Evolutionary conservation across 2,888 invertebrate species (phyloP), one percentile per base, ranked within the genome.

Genomic region (Pseudeuparius sepicola): DNA sequence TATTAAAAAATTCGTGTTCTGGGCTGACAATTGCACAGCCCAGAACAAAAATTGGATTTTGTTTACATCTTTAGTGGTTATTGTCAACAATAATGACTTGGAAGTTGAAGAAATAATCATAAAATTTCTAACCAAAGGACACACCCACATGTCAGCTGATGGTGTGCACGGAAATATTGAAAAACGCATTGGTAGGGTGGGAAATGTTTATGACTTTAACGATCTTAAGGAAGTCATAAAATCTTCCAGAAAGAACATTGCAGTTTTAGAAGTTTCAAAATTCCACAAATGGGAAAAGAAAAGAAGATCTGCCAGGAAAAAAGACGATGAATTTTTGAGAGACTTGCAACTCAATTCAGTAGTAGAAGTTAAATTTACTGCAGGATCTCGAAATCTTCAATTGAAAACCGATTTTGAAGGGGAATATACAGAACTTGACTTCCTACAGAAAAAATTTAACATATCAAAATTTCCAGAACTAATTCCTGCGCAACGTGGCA

Each of bases 1-100:
- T 35, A 35, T 37, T 34, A 20, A 4, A 10, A 14, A 38, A 23
- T 42, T 37, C 25, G 27, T 40, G 17, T 34, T 42, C 23, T 42
- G 40, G 42, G 28, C 42, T 2, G 41, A 39, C 25, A 41, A n/a
- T n/a, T n/a, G n/a, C n/a, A n/a, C n/a, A n/a, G n/a, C n/a, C n/a
- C n/a, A n/a, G n/a, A n/a, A n/a, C n/a, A n/a, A n/a, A n/a, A 37
- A 42, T 24, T 31, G 24, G 14, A 15, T 38, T 12, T 12, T 40
- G n/a, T 42, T 27, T 14, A 27, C 39, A n/a, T n/a, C 20, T 20
- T 20, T 20, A 9, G 9, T 20, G 20, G 20, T 20, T 7, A 20
- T 20, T 20, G 9, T 9, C 7, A 20, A 20, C 9, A 20, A 7
- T 20, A 7, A 7, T 7, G 20, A 20, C 7, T 9, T 20, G 20